Evolutionary conservation across 2,113 vertebrate species (phyloP), one percentile per base, ranked within the genome.

Genomic region (Anas platyrhynchos): DNA sequence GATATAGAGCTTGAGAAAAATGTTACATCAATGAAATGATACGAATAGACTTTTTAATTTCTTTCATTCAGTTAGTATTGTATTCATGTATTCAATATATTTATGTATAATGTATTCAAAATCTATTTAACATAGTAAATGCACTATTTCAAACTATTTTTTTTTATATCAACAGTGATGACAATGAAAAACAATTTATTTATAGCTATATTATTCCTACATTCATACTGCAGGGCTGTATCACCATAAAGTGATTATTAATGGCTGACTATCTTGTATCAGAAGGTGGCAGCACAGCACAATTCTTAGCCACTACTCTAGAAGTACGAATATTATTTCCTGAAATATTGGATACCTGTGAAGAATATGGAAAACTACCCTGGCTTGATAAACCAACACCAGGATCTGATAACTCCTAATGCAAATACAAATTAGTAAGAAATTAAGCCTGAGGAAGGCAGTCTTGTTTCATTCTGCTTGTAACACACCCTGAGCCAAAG

Each of bases 221-320:
- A 21, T 76, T 93, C n/a, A 11, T 91, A 46, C 36, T 82, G 48
- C 61, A 72, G 50, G 34, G 6, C 48, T 90, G 77, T 72, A 48
- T 72, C 67, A 87, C 74, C 80, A 32, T 73, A 72, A 48, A 27
- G 58, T 55, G 29, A 62, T 91, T 92, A 92, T 94, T 95, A 93
- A 92, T 73, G 72, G 44, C 31, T 14, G 44, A 59, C 95, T 76
- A 38, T 82, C 65, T 90, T 88, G 54, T 83, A 92, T 95, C 95
- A 97, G 95, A 94, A 94, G 96, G 96, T 96, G 95, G 96, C 96
- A 97, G 93, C 68, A 94, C 79, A 96, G 76, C 79, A 94, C 95
- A 96, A 94, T 81, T 86, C 92, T 93, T 95, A 87, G 75, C 54
- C 48, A 44, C 41, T 69, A 6, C 43, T 83, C 59, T 72, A 91